These are phyloP conservation scores for Subacronicta megacephala DNA, from an alignment of 2,888 invertebrate species.

Conservation along the genomic window DNA sequence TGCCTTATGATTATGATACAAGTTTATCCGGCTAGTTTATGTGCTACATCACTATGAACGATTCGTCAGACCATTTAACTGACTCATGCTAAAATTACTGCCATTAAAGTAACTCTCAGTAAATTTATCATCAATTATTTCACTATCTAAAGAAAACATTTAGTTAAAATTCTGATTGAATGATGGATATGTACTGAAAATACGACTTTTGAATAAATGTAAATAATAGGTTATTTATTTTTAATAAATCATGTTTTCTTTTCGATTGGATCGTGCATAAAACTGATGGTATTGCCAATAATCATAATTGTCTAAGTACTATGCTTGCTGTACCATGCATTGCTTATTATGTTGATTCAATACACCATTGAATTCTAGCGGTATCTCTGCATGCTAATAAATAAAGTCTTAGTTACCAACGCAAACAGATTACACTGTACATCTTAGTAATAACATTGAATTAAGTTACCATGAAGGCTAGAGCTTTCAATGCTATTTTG, in stretches of 20 bases:
- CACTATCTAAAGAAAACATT: conserved; percentile 7
- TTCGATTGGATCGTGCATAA: conserved; percentile 4
- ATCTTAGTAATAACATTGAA: conserved; percentile 30
- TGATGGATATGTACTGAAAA: too few relatives aligned
- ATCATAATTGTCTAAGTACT: background rate
- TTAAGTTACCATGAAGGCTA: conserved; percentile 10
- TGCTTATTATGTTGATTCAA: conserved; percentile 24
- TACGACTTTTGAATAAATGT: too few relatives aligned
- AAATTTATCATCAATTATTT: conserved; percentile 37
- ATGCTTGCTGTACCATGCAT: conserved; percentile 1
- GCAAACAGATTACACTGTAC: conserved; percentile 9
- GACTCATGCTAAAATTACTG: conserved; percentile 11
- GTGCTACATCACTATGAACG: conserved; percentile 29
- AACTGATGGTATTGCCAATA: conserved; percentile 13
- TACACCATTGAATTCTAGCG: conserved; percentile 22
- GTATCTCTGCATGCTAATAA: conserved; percentile 18
- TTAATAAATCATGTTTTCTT: background rate
- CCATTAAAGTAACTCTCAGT: conserved; percentile 26
- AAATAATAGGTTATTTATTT: too few relatives aligned
- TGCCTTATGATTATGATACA: conserved; percentile 17
- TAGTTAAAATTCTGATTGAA: conserved; percentile 2
- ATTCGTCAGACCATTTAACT: conserved; percentile 29
- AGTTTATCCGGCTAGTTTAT: conserved; percentile 24
- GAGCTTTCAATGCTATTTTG: conserved; percentile 26
- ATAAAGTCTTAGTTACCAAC: conserved; percentile 15